Percentiles rank a stretch among this genome's conserved stretches.
Evolutionary conservation across 1,140 invertebrate genomes (phyloP).

Genomic region (Sitophilus oryzae): DNA sequence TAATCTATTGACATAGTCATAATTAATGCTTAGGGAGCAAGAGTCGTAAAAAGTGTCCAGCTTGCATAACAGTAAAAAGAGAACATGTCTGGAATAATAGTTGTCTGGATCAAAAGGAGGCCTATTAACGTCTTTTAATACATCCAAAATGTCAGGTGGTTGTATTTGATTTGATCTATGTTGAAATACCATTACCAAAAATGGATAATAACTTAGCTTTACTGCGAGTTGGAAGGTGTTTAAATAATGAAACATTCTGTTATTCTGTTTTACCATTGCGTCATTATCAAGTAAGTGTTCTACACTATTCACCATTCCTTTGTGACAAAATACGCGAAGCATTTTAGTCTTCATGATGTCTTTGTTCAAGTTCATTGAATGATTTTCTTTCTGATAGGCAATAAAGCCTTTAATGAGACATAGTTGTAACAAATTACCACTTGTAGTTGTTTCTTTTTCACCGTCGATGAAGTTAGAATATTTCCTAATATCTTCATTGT

Average conservation of each 20-base stretch:
- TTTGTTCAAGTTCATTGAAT: not conserved
- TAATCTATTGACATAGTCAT: not conserved
- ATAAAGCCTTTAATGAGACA: conserved; percentile 28
- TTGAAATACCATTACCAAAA: conserved; percentile 25
- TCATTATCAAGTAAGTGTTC: conserved; percentile 25
- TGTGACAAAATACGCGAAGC: conserved; percentile 21
- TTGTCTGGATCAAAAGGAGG: not conserved
- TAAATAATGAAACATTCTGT: conserved; percentile 8
- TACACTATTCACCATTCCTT: conserved; percentile 21
- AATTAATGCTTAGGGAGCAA: not conserved
- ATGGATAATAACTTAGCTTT: conserved; percentile 27
- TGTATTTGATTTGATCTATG: conserved; percentile 8
- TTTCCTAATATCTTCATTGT: conserved; percentile 22
- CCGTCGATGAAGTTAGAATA: conserved; percentile 16
- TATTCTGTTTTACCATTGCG: conserved; percentile 12
- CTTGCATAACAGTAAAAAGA: conserved; percentile 12
- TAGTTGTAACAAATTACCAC: conserved; percentile 25
- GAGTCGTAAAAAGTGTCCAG: conserved; percentile 7
- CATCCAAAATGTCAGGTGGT: not conserved
- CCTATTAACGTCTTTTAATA: not conserved
- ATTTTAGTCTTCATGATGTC: conserved; percentile 20
- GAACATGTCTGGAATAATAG: conserved; percentile 6
- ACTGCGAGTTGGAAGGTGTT: conserved; percentile 18
- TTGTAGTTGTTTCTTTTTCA: conserved; percentile 4
- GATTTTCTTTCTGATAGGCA: conserved; percentile 10